Base-by-base conservation (phyloP, 1,140 invertebrate genomes). In the Halyomorpha halys region DNA sequence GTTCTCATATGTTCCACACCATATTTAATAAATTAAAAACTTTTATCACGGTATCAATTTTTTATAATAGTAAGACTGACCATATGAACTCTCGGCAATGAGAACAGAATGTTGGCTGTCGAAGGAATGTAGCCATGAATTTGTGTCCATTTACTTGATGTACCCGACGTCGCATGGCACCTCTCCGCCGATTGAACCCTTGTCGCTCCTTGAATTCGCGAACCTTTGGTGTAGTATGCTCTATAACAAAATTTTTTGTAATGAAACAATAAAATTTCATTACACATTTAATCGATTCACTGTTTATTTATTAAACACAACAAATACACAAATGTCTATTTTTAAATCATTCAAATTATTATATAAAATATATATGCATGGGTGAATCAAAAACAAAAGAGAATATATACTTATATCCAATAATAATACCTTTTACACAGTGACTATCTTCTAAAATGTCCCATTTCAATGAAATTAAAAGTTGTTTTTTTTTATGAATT, bases 111-210 rank as follows among this genome's bases (percentile, higher is more conserved):
- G 97, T 98, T 65, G 97, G 97, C 78, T 99, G 97, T 59, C 93
- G 85, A 67, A 99, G 84, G 76, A 97, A 97, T 62, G 97, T 97
- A 62, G 97, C 96, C 97, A 99, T 99, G 77, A 99, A 99, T 80
- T 99, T 99, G 80, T 99, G 96, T 59, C 94, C 94, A 78, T 98
- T 96, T 69, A 98, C 89, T 79, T 95, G 94, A 77, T 98, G 94
- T 63, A 98, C 91, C 66, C 93, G 82, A 54, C 94, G 81, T 63
- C 94, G 83, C 89, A 98, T 94, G 62, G 95, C 95, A 67, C 93
- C 93, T 59, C 94, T 85, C 54, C 94, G 83, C 67, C 90, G 81
- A 76, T 94, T 92, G 76, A 97, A 90, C 54, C 91, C 89, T 72
- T 94, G 90, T 63, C 94, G 85, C 78, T 98, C 96, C 75, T 90